Percentiles rank a stretch among this genome's conserved stretches.
Conservation (phyloP, 2,113 vertebrate genomes). For the Pachycephala philippinensis region DNA sequence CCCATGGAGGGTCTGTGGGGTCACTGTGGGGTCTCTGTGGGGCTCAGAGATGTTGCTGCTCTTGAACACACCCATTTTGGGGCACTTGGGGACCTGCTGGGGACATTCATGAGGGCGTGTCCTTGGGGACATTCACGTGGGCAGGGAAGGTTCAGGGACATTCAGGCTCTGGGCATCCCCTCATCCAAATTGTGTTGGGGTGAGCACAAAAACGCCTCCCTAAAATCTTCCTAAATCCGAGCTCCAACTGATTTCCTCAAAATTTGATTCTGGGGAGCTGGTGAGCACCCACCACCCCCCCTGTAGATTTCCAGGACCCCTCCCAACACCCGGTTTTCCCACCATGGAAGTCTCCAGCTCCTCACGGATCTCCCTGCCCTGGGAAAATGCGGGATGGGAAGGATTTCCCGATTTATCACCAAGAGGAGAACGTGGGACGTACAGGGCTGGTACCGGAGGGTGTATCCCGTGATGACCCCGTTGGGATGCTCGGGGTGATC, state of each 20-base stretch:
- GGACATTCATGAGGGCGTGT: too few species aligned
- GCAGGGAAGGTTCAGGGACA: not conserved
- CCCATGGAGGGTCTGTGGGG: not conserved
- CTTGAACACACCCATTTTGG: fast-evolving
- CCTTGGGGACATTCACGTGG: not conserved
- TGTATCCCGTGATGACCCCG: conserved; percentile 89
- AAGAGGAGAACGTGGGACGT: not conserved
- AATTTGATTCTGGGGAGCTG: not conserved
- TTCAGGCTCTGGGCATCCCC: not conserved
- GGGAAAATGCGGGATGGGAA: not conserved
- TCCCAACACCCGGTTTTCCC: not conserved
- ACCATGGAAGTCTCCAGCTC: not conserved
- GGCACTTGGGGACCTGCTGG: not conserved
- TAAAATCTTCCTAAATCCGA: not conserved
- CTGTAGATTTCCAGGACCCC: not conserved
- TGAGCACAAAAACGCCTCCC: not conserved
- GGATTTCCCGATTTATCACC: not conserved
- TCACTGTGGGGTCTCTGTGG: not conserved
- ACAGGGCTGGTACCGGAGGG: conserved; percentile 86
- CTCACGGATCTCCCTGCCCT: fast-evolving
- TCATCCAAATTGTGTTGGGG: fast-evolving
- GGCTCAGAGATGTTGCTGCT: not conserved
- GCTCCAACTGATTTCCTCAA: not conserved
- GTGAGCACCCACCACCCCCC: not conserved
- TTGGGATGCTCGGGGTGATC: conserved; percentile 91